Base-by-base conservation (phyloP, 2,113 vertebrate genomes). In the Salminus brasiliensis region DNA sequence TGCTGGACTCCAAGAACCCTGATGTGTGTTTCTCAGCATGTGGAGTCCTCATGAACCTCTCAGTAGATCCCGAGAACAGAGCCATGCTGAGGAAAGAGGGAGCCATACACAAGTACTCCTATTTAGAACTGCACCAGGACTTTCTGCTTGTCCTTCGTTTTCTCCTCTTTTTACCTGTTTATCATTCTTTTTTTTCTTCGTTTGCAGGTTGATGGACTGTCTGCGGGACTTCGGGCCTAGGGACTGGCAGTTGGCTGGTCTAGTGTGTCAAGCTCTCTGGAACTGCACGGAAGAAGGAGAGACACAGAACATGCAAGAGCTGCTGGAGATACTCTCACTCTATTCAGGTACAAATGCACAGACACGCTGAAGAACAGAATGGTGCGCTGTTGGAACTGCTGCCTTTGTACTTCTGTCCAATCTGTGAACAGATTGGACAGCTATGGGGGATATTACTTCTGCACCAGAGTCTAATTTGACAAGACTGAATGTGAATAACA, bases 41-140 rank as follows among this genome's bases (percentile, higher is more conserved):
- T 73, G 98, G 97, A 59, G 95, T 99, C 79, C 95, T 99, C 85
- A 95, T 95, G 72, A 99, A 99, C 84, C 93, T 99, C 85, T 93
- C 91, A 30, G 89, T 92, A 84, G 94, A 95, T 76, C 86, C 90
- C 74, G 87, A 90, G 59, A 93, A 85, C 77, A 87, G 89, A 39
- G 43, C 39, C 72, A 59, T 91, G 49, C 92, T 99, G 16, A 91
- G 89, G 43, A 90, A 92, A 73, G 95, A 92, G 87, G 95, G 95
- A 10, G 92, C 92, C 71, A 75, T 94, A 84, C 89, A 85, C 87
- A 99, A 96, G 98, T 99, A 94, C 95, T 93, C 57, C 7, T 16
- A 78, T 34, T 77, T 10, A 71, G 68, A 36, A 36, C 30, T 78
- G 70, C 72, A 70, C 52, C 27, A 72, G 73, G 16, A 23, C 65